A percentile compares a stretch with the other conserved stretches of the same genome.
These are phyloP conservation scores for Diadophis punctatus DNA, from an alignment of 2,113 vertebrate species.

Conservation along the genomic window DNA sequence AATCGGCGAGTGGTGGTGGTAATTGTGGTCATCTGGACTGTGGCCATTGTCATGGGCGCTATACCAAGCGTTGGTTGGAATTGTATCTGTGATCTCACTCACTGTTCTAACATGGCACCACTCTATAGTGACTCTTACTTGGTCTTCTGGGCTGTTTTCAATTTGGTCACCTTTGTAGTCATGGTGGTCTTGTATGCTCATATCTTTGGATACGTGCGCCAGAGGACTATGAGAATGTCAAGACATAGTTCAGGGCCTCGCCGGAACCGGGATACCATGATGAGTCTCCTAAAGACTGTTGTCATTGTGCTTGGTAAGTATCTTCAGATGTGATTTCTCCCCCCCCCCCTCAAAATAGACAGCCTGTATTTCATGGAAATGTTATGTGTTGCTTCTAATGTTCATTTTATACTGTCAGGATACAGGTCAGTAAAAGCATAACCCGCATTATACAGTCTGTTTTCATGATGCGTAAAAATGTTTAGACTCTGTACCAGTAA, in stretches of 20 bases:
- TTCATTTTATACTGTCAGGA: background rate
- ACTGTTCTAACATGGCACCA: slow-evolving; percentile 97
- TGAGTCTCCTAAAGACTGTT: slow-evolving; percentile 98
- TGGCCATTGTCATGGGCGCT: slow-evolving; percentile 96
- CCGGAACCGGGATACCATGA: slow-evolving; percentile 97
- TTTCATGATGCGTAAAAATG: background rate
- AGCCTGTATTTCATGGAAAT: background rate
- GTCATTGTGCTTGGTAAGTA: slow-evolving; percentile 94
- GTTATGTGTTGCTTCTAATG: background rate
- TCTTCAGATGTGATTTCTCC: background rate
- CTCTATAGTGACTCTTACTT: slow-evolving; percentile 98
- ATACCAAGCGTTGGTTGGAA: slow-evolving; percentile 98
- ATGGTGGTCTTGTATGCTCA: slow-evolving; percentile 98
- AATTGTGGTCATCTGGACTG: slow-evolving; percentile 98
- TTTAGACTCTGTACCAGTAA: background rate
- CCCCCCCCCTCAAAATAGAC: background rate
- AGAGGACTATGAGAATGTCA: slow-evolving; percentile 99
- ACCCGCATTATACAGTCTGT: background rate
- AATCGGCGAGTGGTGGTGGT: slow-evolving; percentile 95
- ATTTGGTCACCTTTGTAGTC: slow-evolving; percentile 95
- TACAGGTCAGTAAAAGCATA: background rate
- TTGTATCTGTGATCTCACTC: slow-evolving; percentile 88
- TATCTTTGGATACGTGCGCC: slow-evolving; percentile 97
- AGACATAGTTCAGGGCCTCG: slow-evolving; percentile 93
- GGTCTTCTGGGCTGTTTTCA: slow-evolving; percentile 98